Conservation (phyloP, 2,888 invertebrate species). For the Biston betularia region DNA sequence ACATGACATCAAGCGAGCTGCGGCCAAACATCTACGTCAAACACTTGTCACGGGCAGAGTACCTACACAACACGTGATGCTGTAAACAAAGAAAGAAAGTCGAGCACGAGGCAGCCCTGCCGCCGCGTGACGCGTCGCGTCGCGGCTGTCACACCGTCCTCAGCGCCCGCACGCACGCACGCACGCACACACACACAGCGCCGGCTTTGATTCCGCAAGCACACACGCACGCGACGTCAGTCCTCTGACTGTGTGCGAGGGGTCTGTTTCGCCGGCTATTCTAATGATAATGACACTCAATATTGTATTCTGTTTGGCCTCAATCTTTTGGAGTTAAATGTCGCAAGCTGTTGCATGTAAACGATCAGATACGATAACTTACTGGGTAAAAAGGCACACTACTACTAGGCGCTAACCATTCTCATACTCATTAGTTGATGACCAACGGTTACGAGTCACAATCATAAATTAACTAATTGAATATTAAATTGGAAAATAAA, state of each 20-base stretch:
- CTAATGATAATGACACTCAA: too few species aligned
- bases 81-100: not conserved
- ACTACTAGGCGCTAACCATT: too few species aligned
- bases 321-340: too few species aligned
- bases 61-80: not conserved
- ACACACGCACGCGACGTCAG: not conserved
- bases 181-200: slow-evolving; percentile 10
- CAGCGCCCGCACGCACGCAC: not conserved
- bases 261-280: not conserved
- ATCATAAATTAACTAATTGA: too few species aligned
- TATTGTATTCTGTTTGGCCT: too few species aligned
- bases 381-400: too few species aligned
- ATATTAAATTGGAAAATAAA: too few species aligned
- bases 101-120: not conserved
- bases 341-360: too few species aligned
- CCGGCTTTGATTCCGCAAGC: slow-evolving; percentile 21
- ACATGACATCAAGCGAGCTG: not conserved
- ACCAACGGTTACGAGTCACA: too few species aligned
- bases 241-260: not conserved
- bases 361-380: too few species aligned
- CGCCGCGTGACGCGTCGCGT: not conserved
- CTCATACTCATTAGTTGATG: too few species aligned
- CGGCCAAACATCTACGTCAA: not conserved
- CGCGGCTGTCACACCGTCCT: slow-evolving; percentile 19
- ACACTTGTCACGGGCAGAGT: not conserved